Conservation (phyloP, 1,140 invertebrate genomes). For the Penaeus chinensis region DNA sequence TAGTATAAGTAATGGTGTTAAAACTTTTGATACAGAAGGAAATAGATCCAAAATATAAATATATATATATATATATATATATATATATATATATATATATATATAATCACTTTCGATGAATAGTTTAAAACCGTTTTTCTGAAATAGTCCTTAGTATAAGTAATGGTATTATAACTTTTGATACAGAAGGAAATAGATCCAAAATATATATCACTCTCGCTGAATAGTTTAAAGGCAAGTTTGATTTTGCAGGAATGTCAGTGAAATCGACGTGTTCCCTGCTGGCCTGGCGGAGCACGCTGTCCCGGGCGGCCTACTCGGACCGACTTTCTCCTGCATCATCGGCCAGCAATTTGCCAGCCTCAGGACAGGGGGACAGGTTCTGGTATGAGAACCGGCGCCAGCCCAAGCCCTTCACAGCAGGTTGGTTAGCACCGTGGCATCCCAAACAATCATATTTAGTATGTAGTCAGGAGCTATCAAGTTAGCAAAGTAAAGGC, state of each 20-base stretch:
- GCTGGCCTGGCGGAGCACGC: neutral
- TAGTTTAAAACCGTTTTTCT: no score
- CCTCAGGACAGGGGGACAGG: neutral
- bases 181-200: no score
- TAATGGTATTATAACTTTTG: neutral
- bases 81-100: constrained; percentile 15
- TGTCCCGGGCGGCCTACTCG: neutral
- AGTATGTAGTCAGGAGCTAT: no score
- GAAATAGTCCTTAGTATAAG: neutral
- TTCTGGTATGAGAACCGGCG: neutral
- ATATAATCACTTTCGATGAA: no score
- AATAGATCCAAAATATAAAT: neutral
- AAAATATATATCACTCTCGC: neutral
- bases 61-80: constrained; percentile 13
- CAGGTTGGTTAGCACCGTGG: no score
- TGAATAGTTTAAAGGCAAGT: neutral
- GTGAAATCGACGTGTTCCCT: constrained; percentile 16
- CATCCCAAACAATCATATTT: no score
- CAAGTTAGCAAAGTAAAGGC: no score
- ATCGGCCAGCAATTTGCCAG: neutral
- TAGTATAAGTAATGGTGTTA: neutral
- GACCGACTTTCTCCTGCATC: neutral
- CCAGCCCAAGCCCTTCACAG: neutral
- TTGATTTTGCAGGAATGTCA: neutral
- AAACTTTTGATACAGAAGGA: no score